A percentile compares a stretch with the other conserved stretches of the same genome.
Conservation (phyloP, 2,888 invertebrate genomes). For the Lithophane ornitopus region DNA sequence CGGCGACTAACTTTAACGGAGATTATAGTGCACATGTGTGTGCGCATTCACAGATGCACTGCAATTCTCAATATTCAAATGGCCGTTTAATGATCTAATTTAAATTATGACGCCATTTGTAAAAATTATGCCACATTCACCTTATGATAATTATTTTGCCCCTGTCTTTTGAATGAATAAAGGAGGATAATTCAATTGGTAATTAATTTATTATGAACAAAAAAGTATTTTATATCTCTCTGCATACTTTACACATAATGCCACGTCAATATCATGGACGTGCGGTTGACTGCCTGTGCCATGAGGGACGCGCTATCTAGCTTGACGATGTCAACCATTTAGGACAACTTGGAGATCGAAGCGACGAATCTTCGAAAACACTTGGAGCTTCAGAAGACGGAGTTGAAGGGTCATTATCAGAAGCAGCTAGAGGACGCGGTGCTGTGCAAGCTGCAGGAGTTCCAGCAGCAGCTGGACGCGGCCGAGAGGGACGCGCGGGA, state of each 20-base stretch:
- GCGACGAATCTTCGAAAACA: conserved; percentile 88
- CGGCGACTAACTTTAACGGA: background rate
- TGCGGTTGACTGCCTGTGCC: background rate
- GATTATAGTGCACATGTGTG: background rate
- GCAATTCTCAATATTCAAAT: background rate
- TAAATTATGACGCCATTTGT: background rate
- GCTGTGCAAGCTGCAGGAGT: conserved; percentile 94
- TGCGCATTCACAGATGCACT: background rate
- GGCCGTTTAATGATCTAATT: background rate
- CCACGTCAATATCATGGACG: background rate
- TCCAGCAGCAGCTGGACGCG: conserved; percentile 93
- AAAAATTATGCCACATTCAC: too few relatives aligned
- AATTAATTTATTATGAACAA: background rate
- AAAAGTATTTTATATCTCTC: too few relatives aligned
- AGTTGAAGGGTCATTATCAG: conserved; percentile 94
- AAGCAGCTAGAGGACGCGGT: conserved; percentile 95
- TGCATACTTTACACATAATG: background rate
- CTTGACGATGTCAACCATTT: conserved; percentile 6
- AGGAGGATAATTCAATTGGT: background rate
- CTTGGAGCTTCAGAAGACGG: conserved; percentile 92
- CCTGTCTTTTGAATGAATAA: background rate
- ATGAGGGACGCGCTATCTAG: background rate
- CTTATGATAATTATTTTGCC: too few relatives aligned
- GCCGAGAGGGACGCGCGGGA: conserved; percentile 92
- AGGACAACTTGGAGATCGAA: conserved; percentile 90